Percentiles rank a stretch among this genome's conserved stretches.
phyloP scores from a whole-genome alignment of 2,888 invertebrate species.

The Dorcus parallelipipedus region DNA sequence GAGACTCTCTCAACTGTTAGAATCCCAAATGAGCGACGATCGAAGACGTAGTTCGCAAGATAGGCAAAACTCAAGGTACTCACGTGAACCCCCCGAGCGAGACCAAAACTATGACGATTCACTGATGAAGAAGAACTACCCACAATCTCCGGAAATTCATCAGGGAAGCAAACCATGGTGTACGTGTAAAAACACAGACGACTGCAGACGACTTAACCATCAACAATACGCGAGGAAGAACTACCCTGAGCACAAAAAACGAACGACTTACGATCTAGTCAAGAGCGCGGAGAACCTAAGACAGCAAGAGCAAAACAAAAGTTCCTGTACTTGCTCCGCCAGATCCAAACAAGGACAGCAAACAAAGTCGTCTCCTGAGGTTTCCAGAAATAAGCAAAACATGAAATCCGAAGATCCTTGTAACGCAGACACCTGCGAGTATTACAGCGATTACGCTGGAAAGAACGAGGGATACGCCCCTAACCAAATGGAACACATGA shows the following conservation, averaged over 20 bases:
- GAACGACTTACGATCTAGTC: conserved; percentile 14
- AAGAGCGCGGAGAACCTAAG: conserved; percentile 16
- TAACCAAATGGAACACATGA: conserved; percentile 9
- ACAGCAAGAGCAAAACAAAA: not conserved
- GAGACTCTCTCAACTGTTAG: too few relatives aligned
- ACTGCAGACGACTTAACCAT: not conserved
- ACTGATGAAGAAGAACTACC: not conserved
- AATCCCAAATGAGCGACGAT: conserved; percentile 15
- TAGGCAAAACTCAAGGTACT: conserved; percentile 18
- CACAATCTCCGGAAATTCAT: not conserved
- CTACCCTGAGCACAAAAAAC: conserved; percentile 7
- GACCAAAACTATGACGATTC: conserved; percentile 20
- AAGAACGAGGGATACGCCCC: conserved; percentile 7
- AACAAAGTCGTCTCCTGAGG: conserved; percentile 15
- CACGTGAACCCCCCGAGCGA: conserved; percentile 26
- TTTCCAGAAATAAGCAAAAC: conserved; percentile 8
- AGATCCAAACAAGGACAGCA: not conserved
- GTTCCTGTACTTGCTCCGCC: not conserved
- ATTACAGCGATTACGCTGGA: conserved; percentile 12
- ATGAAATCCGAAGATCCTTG: conserved; percentile 10
- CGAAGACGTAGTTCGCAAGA: conserved; percentile 12
- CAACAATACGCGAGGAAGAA: conserved; percentile 1
- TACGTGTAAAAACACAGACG: conserved; percentile 3
- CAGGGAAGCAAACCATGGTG: conserved; percentile 1
- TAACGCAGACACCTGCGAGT: conserved; percentile 6